A percentile compares a stretch with the other conserved stretches of the same genome.
These are phyloP conservation scores for Coelopa frigida DNA, from an alignment of 1,140 invertebrate species.

Conservation along the genomic window DNA sequence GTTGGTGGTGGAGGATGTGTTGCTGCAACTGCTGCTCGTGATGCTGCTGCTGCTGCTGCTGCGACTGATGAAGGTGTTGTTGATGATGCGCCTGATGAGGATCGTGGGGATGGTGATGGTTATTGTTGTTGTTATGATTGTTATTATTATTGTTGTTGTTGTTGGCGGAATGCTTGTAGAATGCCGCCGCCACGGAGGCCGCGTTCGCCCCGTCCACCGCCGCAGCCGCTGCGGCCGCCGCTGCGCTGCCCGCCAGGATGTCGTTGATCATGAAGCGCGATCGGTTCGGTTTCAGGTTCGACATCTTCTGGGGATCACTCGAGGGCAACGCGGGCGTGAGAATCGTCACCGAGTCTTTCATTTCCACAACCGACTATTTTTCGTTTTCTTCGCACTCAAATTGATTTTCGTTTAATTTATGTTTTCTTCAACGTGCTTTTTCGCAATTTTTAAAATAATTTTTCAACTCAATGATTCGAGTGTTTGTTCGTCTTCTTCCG, in stretches of 20 bases:
- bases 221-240: conserved; percentile 24
- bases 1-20: conserved; percentile 6
- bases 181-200: conserved; percentile 22
- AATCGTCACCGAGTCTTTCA: conserved; percentile 44
- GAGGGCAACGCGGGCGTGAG: conserved; percentile 30
- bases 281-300: conserved; percentile 56
- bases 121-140: conserved; percentile 20
- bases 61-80: conserved; percentile 10
- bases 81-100: conserved; percentile 10
- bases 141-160: conserved; percentile 25
- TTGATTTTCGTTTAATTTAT: neutral
- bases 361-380: conserved; percentile 17
- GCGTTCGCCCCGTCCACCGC: conserved; percentile 14
- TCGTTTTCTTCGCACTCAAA: neutral
- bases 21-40: conserved; percentile 10
- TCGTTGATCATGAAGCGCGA: conserved; percentile 75
- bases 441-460: neutral
- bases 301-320: conserved; percentile 21
- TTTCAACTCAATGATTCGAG: neutral
- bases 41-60: conserved; percentile 4
- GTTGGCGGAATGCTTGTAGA: conserved; percentile 31
- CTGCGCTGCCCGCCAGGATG: conserved; percentile 57
- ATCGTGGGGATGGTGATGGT: conserved; percentile 15
- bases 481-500: conserved; percentile 1
- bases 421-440: neutral